Percentiles rank a stretch among this genome's conserved stretches.
Conservation (phyloP, 2,888 invertebrate species). For the Stictocephala bisonia region DNA sequence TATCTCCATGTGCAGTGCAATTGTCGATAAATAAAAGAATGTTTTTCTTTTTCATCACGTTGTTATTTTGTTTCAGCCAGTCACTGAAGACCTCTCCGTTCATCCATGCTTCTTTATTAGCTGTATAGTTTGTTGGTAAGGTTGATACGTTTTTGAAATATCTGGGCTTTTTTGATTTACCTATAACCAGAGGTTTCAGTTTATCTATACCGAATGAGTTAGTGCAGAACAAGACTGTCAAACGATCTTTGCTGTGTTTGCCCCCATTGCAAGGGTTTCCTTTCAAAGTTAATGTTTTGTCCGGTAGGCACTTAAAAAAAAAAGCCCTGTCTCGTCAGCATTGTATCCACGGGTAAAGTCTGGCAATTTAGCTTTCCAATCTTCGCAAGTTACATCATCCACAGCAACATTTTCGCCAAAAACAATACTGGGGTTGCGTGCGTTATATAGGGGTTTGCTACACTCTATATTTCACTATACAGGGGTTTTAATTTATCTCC, state of each 20-base stretch:
- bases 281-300: conserved; percentile 59
- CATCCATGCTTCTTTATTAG: conserved; percentile 47
- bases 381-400: conserved; percentile 37
- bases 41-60: not conserved
- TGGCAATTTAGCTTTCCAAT: conserved; percentile 51
- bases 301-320: conserved; percentile 58
- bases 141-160: conserved; percentile 50
- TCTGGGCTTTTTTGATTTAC: too few relatives aligned
- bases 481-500: not conserved
- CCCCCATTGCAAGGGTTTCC: too few relatives aligned
- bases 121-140: conserved; percentile 28
- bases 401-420: conserved; percentile 54
- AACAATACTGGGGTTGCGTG: conserved; percentile 55
- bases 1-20: too few relatives aligned
- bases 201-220: not conserved
- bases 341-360: conserved; percentile 57
- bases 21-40: conserved; percentile 32
- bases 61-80: conserved; percentile 12
- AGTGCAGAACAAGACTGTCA: not conserved
- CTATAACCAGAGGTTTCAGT: too few relatives aligned
- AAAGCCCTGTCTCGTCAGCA: conserved; percentile 59
- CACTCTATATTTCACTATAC: too few relatives aligned
- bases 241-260: conserved; percentile 58
- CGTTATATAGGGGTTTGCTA: too few relatives aligned
- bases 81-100: conserved; percentile 4